phyloP scores from a whole-genome alignment of 1,140 invertebrate species.

The Chlorops oryzae region DNA sequence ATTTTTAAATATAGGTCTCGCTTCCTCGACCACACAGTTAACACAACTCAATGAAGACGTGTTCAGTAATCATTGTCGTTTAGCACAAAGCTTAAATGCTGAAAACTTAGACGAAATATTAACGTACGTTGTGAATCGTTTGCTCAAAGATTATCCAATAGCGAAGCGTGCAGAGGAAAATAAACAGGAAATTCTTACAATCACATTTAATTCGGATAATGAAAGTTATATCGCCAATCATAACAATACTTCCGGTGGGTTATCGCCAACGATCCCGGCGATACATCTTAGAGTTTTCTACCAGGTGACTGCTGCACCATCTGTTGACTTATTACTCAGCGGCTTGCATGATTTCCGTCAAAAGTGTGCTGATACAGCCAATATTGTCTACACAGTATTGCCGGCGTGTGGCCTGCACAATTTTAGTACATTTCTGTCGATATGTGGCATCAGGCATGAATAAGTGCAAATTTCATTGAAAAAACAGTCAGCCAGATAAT shows the following conservation, averaged over 20 bases:
- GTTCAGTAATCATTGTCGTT: constrained; percentile 51
- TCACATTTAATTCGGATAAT: background rate
- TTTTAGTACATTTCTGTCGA: constrained; percentile 69
- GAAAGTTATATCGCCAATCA: constrained; percentile 4
- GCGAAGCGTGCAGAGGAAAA: constrained; percentile 19
- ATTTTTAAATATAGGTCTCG: constrained; percentile 50
- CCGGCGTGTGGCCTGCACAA: constrained; percentile 71
- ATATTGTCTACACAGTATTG: constrained; percentile 65
- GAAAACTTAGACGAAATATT: constrained; percentile 62
- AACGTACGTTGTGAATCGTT: constrained; percentile 65
- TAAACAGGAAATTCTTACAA: background rate
- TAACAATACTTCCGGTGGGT: constrained; percentile 6
- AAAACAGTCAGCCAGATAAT: background rate
- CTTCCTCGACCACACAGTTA: constrained; percentile 59
- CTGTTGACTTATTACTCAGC: constrained; percentile 52
- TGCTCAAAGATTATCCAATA: constrained; percentile 59
- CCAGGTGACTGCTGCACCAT: constrained; percentile 56
- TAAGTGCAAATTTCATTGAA: background rate
- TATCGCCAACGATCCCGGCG: constrained; percentile 45
- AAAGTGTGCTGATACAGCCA: constrained; percentile 46
- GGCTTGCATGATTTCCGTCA: constrained; percentile 52
- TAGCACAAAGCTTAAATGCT: constrained; percentile 52
- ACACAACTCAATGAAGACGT: constrained; percentile 54
- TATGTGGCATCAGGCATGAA: constrained; percentile 61
- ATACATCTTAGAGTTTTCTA: constrained; percentile 71